Evolutionary conservation across 2,113 vertebrate genomes (phyloP).

Genomic region (Phylloscopus trochilus): DNA sequence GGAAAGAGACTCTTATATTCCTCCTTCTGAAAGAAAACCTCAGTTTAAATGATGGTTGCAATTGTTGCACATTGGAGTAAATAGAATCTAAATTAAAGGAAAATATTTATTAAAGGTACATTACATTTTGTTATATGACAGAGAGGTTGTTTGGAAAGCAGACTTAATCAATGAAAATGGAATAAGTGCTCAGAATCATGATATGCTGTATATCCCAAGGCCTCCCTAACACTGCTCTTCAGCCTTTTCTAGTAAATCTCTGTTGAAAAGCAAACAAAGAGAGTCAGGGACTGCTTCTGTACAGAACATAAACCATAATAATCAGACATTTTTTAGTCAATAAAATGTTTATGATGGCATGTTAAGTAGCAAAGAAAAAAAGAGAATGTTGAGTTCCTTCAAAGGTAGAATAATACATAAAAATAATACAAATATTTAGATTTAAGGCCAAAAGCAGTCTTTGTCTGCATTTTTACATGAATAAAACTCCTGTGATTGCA

Average conservation of each 20-base stretch:
- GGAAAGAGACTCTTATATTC: background rate
- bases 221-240: background rate
- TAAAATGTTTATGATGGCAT: background rate
- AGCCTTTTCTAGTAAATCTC: conserved; percentile 26
- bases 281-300: background rate
- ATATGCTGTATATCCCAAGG: background rate
- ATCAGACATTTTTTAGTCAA: background rate
- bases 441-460: background rate
- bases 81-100: background rate
- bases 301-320: background rate
- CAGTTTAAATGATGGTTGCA: background rate
- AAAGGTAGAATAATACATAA: background rate
- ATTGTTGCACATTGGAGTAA: background rate
- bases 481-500: background rate
- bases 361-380: background rate
- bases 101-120: background rate
- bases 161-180: background rate
- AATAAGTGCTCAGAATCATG: background rate
- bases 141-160: background rate
- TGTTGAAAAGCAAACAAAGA: background rate
- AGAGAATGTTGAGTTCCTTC: background rate
- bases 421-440: background rate
- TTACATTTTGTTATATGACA: background rate
- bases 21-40: background rate
- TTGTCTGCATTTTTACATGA: background rate